These are phyloP conservation scores for Chrysocyon brachyurus DNA, from an alignment of 2,797 vertebrate genomes.

Conservation along the genomic window DNA sequence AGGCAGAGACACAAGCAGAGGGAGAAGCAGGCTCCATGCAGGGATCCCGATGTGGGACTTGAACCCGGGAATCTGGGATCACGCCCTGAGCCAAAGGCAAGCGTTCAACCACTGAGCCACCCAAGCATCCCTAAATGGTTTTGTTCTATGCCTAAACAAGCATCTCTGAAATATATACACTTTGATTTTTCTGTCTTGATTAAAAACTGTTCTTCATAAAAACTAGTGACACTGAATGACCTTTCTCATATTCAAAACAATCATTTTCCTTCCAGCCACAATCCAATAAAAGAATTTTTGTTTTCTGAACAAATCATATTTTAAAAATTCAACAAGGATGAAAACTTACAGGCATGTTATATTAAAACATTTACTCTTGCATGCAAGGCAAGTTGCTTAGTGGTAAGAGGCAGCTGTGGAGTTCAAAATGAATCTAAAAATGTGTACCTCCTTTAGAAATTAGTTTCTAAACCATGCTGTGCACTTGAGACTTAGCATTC, in stretches of 20 bases:
- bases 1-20: too few relatives aligned
- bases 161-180: conserved; percentile 17
- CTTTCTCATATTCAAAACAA: conserved; percentile 65
- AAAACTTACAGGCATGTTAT: conserved; percentile 69
- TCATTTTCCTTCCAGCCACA: conserved; percentile 62
- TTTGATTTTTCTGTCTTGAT: conserved; percentile 69
- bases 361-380: conserved; percentile 80
- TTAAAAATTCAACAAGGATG: conserved; percentile 75
- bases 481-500: conserved; percentile 79
- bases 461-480: conserved; percentile 79
- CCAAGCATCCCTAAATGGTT: not conserved
- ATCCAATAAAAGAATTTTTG: conserved; percentile 71
- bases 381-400: conserved; percentile 74
- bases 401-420: conserved; percentile 67
- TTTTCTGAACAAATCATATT: conserved; percentile 74
- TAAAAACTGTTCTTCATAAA: conserved; percentile 74
- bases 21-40: too few relatives aligned
- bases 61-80: too few relatives aligned
- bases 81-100: too few relatives aligned
- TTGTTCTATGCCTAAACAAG: conserved; percentile 57
- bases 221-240: conserved; percentile 60
- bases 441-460: conserved; percentile 72
- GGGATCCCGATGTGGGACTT: too few relatives aligned
- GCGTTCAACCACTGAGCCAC: too few relatives aligned
- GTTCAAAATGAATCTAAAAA: conserved; percentile 69